phyloP scores from a whole-genome alignment of 1,140 invertebrate genomes.

The Pseudomyrmex flavicornis region DNA sequence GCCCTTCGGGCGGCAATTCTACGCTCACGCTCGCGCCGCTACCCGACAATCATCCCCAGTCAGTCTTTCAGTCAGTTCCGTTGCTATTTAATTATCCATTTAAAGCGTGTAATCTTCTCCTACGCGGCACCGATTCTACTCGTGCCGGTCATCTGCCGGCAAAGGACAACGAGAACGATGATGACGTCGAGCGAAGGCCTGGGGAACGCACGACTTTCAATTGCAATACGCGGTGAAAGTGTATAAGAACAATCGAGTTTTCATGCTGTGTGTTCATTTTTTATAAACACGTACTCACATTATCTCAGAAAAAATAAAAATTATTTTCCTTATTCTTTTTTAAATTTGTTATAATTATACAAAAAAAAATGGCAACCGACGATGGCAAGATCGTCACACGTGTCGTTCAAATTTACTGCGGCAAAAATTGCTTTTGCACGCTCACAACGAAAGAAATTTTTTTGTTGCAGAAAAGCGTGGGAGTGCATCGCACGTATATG shows the following conservation, averaged over 20 bases:
- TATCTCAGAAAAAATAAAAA: background rate
- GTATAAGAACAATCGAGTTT: background rate
- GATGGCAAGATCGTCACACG: background rate
- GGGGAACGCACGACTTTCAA: background rate
- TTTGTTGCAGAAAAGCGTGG: conserved; percentile 66
- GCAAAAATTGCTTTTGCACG: conserved; percentile 29
- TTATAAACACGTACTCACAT: background rate
- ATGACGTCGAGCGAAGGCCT: conserved; percentile 48
- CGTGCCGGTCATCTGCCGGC: conserved; percentile 67
- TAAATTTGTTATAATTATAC: too few relatives aligned
- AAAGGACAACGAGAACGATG: conserved; percentile 54
- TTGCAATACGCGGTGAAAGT: background rate
- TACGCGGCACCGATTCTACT: conserved; percentile 76
- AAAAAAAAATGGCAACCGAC: background rate
- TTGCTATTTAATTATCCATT: conserved; percentile 86
- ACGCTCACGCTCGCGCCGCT: conserved; percentile 84
- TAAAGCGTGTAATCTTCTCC: conserved; percentile 85
- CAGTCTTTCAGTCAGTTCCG: conserved; percentile 86
- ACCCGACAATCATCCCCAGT: conserved; percentile 85
- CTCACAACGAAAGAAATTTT: conserved; percentile 37
- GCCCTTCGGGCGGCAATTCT: conserved; percentile 83
- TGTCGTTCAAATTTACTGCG: conserved; percentile 16
- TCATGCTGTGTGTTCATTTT: too few relatives aligned
- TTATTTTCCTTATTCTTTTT: too few relatives aligned
- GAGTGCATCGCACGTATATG: conserved; percentile 59